These are phyloP conservation scores for Drosophila cognata DNA, from an alignment of 2,888 invertebrate species.

Conservation along the genomic window DNA sequence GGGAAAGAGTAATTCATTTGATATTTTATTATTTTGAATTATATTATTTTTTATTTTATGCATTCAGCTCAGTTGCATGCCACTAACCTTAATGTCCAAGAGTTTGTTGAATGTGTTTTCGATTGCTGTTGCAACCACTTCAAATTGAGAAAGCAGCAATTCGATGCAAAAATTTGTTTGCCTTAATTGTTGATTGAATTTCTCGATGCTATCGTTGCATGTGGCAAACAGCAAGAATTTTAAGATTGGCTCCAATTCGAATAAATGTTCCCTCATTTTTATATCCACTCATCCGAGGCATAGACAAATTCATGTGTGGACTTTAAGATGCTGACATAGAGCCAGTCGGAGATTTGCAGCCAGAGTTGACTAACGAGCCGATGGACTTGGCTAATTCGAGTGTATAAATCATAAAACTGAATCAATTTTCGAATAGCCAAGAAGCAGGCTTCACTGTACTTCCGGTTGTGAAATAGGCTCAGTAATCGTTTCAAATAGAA, in stretches of 20 bases:
- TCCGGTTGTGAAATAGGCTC: background rate
- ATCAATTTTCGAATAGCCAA: conserved; percentile 8
- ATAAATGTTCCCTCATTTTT: background rate
- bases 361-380: background rate
- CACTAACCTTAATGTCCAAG: conserved; percentile 1
- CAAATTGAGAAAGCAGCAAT: background rate
- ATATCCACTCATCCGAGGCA: background rate
- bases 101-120: background rate
- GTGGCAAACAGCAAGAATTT: conserved; percentile 1
- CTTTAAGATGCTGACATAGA: background rate
- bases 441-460: conserved; percentile 17
- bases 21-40: no score
- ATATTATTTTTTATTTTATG: background rate
- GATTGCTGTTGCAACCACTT: background rate
- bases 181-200: background rate
- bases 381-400: background rate
- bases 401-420: conserved; percentile 2
- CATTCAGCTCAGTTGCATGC: background rate
- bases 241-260: background rate
- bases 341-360: background rate
- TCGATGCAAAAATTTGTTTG: conserved; percentile 1
- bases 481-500: background rate
- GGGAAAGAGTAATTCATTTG: fast-evolving
- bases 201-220: conserved; percentile 8
- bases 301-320: background rate